These are phyloP conservation scores for Araneus ventricosus DNA, from an alignment of 1,140 invertebrate genomes.

Conservation along the genomic window DNA sequence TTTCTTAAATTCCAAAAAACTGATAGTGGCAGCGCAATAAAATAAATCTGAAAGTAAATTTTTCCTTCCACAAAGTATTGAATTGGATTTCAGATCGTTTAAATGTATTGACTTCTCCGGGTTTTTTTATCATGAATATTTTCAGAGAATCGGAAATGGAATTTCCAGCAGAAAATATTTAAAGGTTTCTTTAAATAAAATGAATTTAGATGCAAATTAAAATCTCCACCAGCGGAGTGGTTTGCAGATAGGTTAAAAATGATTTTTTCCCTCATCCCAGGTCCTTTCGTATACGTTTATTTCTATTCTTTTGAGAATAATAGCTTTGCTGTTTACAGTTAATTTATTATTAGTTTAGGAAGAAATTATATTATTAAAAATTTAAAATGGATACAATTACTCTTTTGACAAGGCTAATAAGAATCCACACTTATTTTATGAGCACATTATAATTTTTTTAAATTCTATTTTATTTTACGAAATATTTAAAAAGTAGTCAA, in stretches of 20 bases:
- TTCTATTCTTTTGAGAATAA: background rate
- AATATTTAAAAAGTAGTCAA: no score
- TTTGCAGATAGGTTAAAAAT: background rate
- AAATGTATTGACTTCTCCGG: conserved; percentile 5
- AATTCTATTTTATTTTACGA: no score
- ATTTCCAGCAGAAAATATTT: background rate
- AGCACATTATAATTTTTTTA: no score
- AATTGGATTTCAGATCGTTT: background rate
- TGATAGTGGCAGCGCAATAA: background rate
- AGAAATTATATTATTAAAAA: no score
- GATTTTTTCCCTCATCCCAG: background rate
- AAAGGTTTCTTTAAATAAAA: conserved; percentile 12
- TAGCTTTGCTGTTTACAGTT: background rate
- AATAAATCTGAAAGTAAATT: background rate
- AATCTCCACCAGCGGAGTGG: background rate
- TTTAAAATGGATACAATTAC: no score
- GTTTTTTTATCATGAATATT: background rate
- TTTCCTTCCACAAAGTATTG: background rate
- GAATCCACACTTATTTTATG: no score
- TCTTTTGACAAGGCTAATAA: no score
- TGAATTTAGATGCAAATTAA: conserved; percentile 38
- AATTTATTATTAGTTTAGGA: no score
- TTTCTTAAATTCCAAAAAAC: background rate
- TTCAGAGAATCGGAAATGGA: background rate
- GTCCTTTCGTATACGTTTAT: background rate